Percentiles rank a stretch among this genome's conserved stretches.
Evolutionary conservation across 1,140 invertebrate species (phyloP).

Genomic region (Megalopta genalis): DNA sequence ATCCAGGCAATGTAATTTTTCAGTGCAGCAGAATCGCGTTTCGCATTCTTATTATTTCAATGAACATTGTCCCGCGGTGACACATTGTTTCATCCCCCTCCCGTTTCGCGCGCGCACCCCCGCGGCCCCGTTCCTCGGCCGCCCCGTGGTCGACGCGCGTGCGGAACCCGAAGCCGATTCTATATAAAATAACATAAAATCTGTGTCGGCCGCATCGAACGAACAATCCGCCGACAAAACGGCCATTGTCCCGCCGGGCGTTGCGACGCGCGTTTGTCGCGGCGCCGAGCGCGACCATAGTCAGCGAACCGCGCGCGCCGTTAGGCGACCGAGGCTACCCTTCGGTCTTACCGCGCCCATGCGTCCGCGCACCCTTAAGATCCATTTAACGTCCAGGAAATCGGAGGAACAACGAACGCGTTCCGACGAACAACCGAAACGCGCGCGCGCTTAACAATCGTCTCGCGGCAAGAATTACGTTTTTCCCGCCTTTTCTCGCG

Average conservation of each 20-base stretch:
- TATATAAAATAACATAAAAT: conserved; percentile 42
- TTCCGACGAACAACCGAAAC: conserved; percentile 5
- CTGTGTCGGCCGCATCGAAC: conserved; percentile 39
- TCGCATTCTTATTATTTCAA: conserved; percentile 45
- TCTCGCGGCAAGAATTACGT: not conserved
- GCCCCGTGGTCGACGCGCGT: not conserved
- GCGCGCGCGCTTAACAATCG: conserved; percentile 18
- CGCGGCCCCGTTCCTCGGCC: too few relatives aligned
- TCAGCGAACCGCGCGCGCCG: too few relatives aligned
- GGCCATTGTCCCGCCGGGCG: not conserved
- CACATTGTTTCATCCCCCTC: conserved; percentile 12
- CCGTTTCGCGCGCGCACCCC: not conserved
- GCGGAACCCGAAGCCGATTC: conserved; percentile 24
- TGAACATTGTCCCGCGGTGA: conserved; percentile 27
- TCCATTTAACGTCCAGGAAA: conserved; percentile 25
- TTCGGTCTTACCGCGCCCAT: conserved; percentile 30
- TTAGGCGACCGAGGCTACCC: conserved; percentile 10
- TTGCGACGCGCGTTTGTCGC: conserved; percentile 21
- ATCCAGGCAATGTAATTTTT: conserved; percentile 42
- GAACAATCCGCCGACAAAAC: conserved; percentile 37
- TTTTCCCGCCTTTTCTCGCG: not conserved
- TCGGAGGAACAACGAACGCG: conserved; percentile 11
- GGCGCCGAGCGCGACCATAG: not conserved
- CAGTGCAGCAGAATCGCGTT: conserved; percentile 31
- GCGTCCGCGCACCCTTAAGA: not conserved